phyloP scores from a whole-genome alignment of 1,140 invertebrate species.

The Caenorhabditis tropicalis region DNA sequence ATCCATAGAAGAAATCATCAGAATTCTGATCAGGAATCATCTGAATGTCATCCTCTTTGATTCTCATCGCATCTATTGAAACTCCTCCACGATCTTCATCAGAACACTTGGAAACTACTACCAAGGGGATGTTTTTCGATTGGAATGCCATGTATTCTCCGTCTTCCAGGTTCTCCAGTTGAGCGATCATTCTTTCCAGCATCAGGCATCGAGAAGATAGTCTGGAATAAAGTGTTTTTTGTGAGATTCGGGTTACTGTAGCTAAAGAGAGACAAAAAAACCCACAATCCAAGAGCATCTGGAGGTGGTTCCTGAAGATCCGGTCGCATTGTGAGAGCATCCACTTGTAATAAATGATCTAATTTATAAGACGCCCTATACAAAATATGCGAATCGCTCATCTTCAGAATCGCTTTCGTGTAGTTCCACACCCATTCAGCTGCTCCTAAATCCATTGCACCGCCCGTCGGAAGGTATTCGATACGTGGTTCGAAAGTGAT shows the following conservation, averaged over 20 bases:
- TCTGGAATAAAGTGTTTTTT: neutral
- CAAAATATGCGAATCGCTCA: neutral
- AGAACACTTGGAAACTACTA: neutral
- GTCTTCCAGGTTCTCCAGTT: neutral
- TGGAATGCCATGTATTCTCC: neutral
- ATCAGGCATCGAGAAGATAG: neutral
- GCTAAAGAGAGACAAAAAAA: no score
- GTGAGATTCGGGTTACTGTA: no score
- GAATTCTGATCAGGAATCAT: neutral
- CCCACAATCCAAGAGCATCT: neutral
- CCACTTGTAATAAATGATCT: neutral
- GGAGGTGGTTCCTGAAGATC: neutral
- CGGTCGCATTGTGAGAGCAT: neutral
- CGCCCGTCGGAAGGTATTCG: neutral
- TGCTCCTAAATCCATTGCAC: neutral
- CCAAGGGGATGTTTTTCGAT: neutral
- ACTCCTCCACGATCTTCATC: neutral
- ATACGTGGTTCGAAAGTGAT: neutral
- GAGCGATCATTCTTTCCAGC: neutral
- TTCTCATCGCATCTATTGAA: neutral
- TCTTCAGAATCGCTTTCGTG: neutral
- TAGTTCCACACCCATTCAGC: conserved; percentile 7
- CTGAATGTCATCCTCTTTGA: neutral
- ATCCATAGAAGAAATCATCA: neutral
- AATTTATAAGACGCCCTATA: neutral